Base-by-base conservation (phyloP, 2,888 invertebrate genomes). In the Melieria picta region DNA sequence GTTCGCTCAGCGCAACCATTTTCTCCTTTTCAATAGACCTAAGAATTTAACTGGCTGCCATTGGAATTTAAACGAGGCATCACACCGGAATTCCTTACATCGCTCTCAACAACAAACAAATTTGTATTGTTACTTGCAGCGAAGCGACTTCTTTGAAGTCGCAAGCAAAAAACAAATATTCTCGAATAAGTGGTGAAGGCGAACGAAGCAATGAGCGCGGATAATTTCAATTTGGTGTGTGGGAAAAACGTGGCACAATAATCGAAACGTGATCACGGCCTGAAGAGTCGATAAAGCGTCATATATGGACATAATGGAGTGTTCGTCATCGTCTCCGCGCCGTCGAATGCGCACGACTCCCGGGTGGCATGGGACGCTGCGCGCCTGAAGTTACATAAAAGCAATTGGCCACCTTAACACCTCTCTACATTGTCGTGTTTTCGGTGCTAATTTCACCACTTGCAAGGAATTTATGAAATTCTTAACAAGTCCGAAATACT, bases 51-150 rank as follows among this genome's bases (percentile, higher is more conserved):
- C 13, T 13, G 6, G 11, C 52, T n/a, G 52, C 52, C 9, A n/a
- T 56, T 57, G 84, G 85, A 86, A 85, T 86, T 85, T 85, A 84
- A 85, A 84, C 84, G 81, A 83, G 83, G 85, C 80, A 81, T 82
- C 83, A 80, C 72, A 75, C 76, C 79, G 79, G 79, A 79, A 84
- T 84, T 84, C 84, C 82, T 77, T 78, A 78, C 79, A 78, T 81
- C 78, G 78, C 80, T 80, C 76, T 77, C 77, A 77, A 79, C 66
- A 55, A 48, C 69, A 77, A 77, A 76, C 74, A 77, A 77, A 84
- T 83, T 83, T 81, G 81, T 82, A 77, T 72, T 74, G 65, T 62
- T 70, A 60, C 69, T 61, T 66, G 67, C 67, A 67, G 61, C 50
- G 50, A 46, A 65, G 61, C 42, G 42, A n/a, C 60, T 67, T 67